Base-by-base conservation (phyloP, 1,140 invertebrate species). In the Diorhabda carinulata region DNA sequence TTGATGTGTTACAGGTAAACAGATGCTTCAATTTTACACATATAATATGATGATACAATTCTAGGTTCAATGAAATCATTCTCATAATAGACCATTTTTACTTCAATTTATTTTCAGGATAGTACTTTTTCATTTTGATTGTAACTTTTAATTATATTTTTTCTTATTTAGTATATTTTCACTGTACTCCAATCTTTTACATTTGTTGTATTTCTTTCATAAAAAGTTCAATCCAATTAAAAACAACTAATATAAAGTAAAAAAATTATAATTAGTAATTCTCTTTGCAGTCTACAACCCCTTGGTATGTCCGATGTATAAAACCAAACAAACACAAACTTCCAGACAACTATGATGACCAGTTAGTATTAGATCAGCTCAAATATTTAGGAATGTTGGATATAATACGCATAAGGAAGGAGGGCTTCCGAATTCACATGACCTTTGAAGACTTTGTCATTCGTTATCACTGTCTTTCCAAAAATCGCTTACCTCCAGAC, bases 261-360 rank as follows among this genome's bases (percentile, higher is more conserved):
- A 25, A 25, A 25, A 25, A 25, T 25, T 25, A 25, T 25, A 25
- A 25, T 25, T 52, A 2, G 47, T 52, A 52, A 52, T 52, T 52
- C 25, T 25, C 25, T 52, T 52, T 52, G 45, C 93, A 96, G 79
- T 90, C 88, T 9, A 97, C 95, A 4, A 96, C 94, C 63, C 94
- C 95, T 5, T 98, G 95, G 96, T 96, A 98, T 84, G 95, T 96
- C 1, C 86, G 96, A 5, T 98, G 96, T 79, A 96, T 98, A 72
- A 98, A 98, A 79, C 95, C 96, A 2, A 98, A 98, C 78, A 88
- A 91, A 78, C 85, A 90, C 73, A 98, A 98, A 82, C 83, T 87
- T n/a, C 85, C 94, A 0, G 89, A 95, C 76, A 87, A 90, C 72
- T 98, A 94, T 80, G 90, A 93, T 80, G 89, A 92, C 56, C 86